Base-by-base conservation (phyloP, 2,888 invertebrate species). In the Cantharis rustica region DNA sequence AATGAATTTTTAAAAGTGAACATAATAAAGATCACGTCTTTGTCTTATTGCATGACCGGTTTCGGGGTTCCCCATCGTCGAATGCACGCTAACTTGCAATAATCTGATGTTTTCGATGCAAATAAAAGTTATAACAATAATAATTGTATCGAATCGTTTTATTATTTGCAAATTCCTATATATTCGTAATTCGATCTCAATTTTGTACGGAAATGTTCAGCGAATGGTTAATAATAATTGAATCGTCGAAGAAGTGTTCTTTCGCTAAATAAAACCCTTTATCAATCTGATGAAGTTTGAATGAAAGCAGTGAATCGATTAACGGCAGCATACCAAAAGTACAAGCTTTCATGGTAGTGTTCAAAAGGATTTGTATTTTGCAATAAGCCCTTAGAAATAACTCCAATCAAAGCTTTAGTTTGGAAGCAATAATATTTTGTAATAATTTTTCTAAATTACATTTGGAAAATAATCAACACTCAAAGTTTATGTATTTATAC, bases 261-360 rank as follows among this genome's bases (percentile, higher is more conserved):
- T 77, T 77, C 71, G 62, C 69, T 63, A 68, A 77, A 77, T 75
- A 68, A 75, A 77, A 77, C 75, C 72, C 75, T 75, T 77, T 77
- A 77, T 74, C 74, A 71, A 61, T 71, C 66, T 77, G 77, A 77
- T 77, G 77, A 77, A 77, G 77, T 75, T 77, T 77, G 75, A 77
- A 77, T 77, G 75, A 77, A 77, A 75, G 75, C 75, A 72, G 27
- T 31, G 77, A 77, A 77, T 77, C 77, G 77, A 77, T 75, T 77
- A 77, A 77, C 75, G 75, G 75, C 69, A 70, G 75, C 77, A 75
- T 75, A 77, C 74, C 68, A 71, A 75, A 66, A 77, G 77, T 74
- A 69, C 69, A 71, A 70, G 72, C 77, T 77, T 77, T 77, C 75
- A 75, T 69, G 27, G 72, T 68, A 64, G 16, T 71, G 69, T 62